Evolutionary conservation across 2,888 invertebrate species (phyloP), one percentile per base, ranked within the genome.

Genomic region (Mimumesa dahlbomi): DNA sequence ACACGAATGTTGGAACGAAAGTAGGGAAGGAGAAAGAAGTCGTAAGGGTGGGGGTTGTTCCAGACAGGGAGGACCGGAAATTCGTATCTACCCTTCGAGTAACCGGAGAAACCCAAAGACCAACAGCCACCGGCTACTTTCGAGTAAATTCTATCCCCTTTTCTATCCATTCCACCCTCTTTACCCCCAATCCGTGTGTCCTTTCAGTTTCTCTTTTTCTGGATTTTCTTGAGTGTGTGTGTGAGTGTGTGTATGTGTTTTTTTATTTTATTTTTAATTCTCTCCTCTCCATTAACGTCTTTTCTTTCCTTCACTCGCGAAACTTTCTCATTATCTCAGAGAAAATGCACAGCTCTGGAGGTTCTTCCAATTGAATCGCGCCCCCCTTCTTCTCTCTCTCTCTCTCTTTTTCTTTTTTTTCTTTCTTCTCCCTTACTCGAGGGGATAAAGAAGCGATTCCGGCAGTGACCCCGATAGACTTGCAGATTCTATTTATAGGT

Each of bases 291-390:
- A 70, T 79, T 80, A 79, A 67, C 63, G 67, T 77, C 74, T 48
- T 67, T 69, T 65, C 64, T 63, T 62, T 61, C 75, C 18, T 31
- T 25, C 52, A 13, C 42, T 63, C 57, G 67, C 46, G 62, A 79
- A 79, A 80, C 81, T 80, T 77, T 81, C 77, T 79, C 71, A 74
- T 81, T 80, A 77, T 72, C 71, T 31, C 48, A 1, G 40, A 29
- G 59, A 67, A 71, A 77, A 79, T 79, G 68, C 73, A 43, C 77
- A 48, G 58, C 50, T 53, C 61, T 43, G 42, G 58, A 57, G 59
- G 57, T 61, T 43, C 64, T 53, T 68, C 50, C 57, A 64, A 74
- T 74, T 48, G 66, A 56, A 42, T 57, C 54, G 43, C 36, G 21
- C 21, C 48, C 14, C 43, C 57, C 52, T 22, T 43, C 29, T 29